Conservation (phyloP, 2,888 invertebrate species). For the Cephus rjabovi region DNA sequence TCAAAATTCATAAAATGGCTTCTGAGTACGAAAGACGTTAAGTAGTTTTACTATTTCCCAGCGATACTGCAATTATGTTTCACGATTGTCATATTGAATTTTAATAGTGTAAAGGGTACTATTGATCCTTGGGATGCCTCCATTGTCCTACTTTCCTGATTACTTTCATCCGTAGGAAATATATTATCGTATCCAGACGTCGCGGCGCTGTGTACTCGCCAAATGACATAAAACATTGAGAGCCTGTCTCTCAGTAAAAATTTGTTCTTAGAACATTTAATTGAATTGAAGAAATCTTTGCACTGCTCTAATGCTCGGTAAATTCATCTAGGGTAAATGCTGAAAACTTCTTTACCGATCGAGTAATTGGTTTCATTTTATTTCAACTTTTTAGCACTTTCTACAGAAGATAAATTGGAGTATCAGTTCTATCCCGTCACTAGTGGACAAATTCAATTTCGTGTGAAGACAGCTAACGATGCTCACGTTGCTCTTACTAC, state of each 20-base stretch:
- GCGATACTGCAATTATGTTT: neutral
- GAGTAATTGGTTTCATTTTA: constrained; percentile 7
- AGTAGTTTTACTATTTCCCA: neutral
- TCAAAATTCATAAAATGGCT: neutral
- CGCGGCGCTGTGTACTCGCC: constrained; percentile 18
- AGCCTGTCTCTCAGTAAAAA: neutral
- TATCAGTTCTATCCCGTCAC: constrained; percentile 84
- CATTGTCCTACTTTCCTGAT: constrained; percentile 42
- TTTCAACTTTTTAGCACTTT: constrained; percentile 74
- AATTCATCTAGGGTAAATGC: neutral
- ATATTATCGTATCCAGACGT: constrained; percentile 32
- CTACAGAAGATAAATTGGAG: constrained; percentile 83
- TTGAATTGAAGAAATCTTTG: neutral
- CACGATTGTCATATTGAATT: neutral
- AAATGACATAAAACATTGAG: neutral
- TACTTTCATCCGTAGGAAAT: constrained; percentile 7
- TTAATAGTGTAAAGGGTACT: neutral
- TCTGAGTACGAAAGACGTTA: neutral
- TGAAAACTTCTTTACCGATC: neutral
- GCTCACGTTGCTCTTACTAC: constrained; percentile 86
- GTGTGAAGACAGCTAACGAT: constrained; percentile 83
- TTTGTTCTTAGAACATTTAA: neutral
- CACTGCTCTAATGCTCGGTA: neutral
- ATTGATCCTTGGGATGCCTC: constrained; percentile 41
- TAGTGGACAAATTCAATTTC: constrained; percentile 79